Conservation (phyloP, 1,140 invertebrate species). For the Cataglyphis hispanica region DNA sequence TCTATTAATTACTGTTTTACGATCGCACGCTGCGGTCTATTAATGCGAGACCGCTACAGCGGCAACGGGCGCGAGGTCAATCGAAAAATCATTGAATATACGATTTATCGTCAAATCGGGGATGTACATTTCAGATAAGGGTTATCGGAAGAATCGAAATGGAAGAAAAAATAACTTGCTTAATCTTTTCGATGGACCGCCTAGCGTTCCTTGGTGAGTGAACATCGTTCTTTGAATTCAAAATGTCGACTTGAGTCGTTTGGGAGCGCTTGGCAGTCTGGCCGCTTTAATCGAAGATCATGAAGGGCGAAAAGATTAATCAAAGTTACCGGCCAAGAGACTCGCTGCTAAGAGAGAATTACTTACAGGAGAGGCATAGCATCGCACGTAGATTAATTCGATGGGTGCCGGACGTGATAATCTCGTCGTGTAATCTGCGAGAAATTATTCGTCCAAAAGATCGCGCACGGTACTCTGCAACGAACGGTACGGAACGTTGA, state of each 20-base stretch:
- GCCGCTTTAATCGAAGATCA: too few species aligned
- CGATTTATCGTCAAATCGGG: not conserved
- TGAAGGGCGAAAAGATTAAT: not conserved
- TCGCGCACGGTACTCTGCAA: not conserved
- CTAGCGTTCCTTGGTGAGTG: too few species aligned
- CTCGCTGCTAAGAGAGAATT: not conserved
- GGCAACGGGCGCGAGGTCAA: not conserved
- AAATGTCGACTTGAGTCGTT: too few species aligned
- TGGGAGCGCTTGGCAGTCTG: too few species aligned
- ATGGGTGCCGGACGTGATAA: not conserved
- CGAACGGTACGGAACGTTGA: not conserved
- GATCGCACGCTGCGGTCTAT: not conserved
- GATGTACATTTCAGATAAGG: not conserved
- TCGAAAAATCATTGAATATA: not conserved
- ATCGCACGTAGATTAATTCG: not conserved
- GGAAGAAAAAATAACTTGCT: not conserved
- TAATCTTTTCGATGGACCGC: not conserved
- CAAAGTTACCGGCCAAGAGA: not conserved
- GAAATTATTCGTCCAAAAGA: not conserved
- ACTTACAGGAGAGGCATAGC: not conserved
- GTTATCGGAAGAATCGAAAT: not conserved
- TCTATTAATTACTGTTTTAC: constrained; percentile 81
- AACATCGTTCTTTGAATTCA: too few species aligned
- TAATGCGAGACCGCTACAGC: constrained; percentile 1
- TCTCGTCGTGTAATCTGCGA: not conserved